Percentiles rank a stretch among this genome's conserved stretches.
phyloP scores from a whole-genome alignment of 2,888 invertebrate species.

The Gasteruption jaculator region DNA sequence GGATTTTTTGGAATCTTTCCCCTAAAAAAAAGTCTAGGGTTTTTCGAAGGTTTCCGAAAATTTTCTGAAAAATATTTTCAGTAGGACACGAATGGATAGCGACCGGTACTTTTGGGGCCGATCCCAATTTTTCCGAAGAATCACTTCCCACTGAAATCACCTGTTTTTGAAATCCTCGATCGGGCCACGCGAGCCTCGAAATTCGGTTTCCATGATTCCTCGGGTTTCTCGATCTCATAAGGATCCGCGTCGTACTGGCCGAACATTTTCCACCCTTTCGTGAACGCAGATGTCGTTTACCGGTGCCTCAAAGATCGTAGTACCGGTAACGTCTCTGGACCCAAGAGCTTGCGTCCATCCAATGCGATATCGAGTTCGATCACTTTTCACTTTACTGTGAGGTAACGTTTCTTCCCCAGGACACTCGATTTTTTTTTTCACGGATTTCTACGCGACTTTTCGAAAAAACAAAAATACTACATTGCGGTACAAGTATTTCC shows the following conservation, averaged over 20 bases:
- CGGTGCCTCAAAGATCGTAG: too few species aligned
- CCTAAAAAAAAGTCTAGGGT: too few species aligned
- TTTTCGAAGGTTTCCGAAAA: too few species aligned
- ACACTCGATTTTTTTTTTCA: not conserved
- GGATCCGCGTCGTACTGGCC: conserved; percentile 32
- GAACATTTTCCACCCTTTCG: conserved; percentile 26
- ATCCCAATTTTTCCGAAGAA: too few species aligned
- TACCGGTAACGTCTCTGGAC: conserved; percentile 25
- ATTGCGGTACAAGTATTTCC: conserved; percentile 3
- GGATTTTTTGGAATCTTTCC: too few species aligned
- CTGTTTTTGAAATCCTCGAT: conserved; percentile 23
- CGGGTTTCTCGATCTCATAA: conserved; percentile 26
- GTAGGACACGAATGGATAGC: too few species aligned
- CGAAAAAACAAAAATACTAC: not conserved
- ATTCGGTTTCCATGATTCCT: conserved; percentile 26
- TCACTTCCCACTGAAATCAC: conserved; percentile 29
- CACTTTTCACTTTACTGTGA: not conserved
- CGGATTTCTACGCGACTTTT: not conserved
- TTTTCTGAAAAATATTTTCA: too few species aligned
- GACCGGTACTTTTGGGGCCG: too few species aligned
- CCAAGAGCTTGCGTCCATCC: conserved; percentile 28
- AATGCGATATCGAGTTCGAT: conserved; percentile 6
- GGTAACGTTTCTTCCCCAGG: too few species aligned
- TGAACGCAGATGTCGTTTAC: not conserved
- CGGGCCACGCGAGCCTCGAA: conserved; percentile 29